Conservation (phyloP, 2,113 vertebrate species). For the Pelecanoides urinatrix region DNA sequence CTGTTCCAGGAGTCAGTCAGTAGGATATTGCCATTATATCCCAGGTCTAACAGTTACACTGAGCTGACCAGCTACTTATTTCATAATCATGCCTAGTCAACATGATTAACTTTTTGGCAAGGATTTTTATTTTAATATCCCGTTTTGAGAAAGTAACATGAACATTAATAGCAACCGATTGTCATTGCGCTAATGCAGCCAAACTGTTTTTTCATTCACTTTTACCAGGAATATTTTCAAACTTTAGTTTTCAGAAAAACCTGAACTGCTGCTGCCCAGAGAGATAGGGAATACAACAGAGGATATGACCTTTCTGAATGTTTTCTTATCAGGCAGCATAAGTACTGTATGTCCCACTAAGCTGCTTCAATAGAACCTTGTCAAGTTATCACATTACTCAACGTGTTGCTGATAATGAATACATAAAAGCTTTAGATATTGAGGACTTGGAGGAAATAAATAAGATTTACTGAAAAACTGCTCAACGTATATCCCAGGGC, state of each 20-base stretch:
- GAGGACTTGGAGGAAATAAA: slow-evolving; percentile 59
- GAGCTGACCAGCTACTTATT: neutral
- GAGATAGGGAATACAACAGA: slow-evolving; percentile 57
- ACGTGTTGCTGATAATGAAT: slow-evolving; percentile 71
- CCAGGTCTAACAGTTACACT: neutral
- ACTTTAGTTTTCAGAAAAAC: slow-evolving; percentile 33
- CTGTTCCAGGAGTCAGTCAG: neutral
- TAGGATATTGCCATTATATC: neutral
- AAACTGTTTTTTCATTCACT: neutral
- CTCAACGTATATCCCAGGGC: slow-evolving; percentile 37
- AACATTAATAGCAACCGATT: neutral
- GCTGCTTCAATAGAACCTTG: slow-evolving; percentile 68
- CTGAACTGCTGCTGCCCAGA: neutral
- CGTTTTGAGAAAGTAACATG: neutral
- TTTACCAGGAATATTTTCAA: neutral
- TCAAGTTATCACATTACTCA: slow-evolving; percentile 64
- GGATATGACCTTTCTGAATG: slow-evolving; percentile 67
- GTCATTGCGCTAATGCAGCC: neutral
- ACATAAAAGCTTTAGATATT: slow-evolving; percentile 69
- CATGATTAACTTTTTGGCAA: neutral
- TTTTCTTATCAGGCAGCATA: slow-evolving; percentile 64
- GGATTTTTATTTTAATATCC: neutral
- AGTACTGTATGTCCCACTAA: slow-evolving; percentile 66
- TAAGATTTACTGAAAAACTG: slow-evolving; percentile 65
- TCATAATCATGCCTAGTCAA: neutral